Conservation (phyloP, 1,140 invertebrate genomes). For the Hermatobates lingyangjiaoensis region DNA sequence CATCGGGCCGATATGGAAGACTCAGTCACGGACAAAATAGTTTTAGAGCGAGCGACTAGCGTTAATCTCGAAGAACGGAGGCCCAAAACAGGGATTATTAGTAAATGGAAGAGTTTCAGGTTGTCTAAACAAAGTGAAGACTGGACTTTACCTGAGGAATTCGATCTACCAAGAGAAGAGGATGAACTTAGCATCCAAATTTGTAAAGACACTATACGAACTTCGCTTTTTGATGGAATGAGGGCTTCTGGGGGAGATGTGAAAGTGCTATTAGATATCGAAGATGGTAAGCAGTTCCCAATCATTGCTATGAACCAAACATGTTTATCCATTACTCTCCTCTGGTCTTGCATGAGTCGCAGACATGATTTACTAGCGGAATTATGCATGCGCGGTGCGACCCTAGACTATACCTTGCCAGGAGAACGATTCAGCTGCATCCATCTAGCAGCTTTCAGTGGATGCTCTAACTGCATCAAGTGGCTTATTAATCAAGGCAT, state of each 20-base stretch:
- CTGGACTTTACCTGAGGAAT: slow-evolving; percentile 4
- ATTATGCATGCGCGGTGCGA: slow-evolving; percentile 40
- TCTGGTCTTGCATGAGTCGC: slow-evolving; percentile 50
- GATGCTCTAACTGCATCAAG: slow-evolving; percentile 44
- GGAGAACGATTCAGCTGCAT: slow-evolving; percentile 44
- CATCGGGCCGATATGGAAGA: background rate
- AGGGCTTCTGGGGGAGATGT: slow-evolving; percentile 39
- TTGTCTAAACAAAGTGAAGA: slow-evolving; percentile 1
- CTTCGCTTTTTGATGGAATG: slow-evolving; percentile 48
- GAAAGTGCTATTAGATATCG: slow-evolving; percentile 46
- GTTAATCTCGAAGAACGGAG: slow-evolving; percentile 18
- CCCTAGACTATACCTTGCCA: slow-evolving; percentile 43
- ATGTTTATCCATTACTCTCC: slow-evolving; percentile 34
- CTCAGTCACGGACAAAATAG: slow-evolving; percentile 16
- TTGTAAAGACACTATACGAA: slow-evolving; percentile 47
- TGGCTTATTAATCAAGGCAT: slow-evolving; percentile 44
- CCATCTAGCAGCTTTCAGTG: slow-evolving; percentile 56
- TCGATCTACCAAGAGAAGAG: slow-evolving; percentile 34
- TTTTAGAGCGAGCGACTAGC: slow-evolving; percentile 21
- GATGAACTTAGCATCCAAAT: slow-evolving; percentile 48
- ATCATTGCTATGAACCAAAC: slow-evolving; percentile 20
- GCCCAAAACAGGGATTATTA: slow-evolving; percentile 18
- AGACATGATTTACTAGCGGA: slow-evolving; percentile 37
- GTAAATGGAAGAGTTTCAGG: slow-evolving; percentile 20
- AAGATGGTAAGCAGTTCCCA: slow-evolving; percentile 35